Evolutionary conservation across 2,113 vertebrate species (phyloP), one percentile per base, ranked within the genome.

Genomic region (Laticauda laticaudata): DNA sequence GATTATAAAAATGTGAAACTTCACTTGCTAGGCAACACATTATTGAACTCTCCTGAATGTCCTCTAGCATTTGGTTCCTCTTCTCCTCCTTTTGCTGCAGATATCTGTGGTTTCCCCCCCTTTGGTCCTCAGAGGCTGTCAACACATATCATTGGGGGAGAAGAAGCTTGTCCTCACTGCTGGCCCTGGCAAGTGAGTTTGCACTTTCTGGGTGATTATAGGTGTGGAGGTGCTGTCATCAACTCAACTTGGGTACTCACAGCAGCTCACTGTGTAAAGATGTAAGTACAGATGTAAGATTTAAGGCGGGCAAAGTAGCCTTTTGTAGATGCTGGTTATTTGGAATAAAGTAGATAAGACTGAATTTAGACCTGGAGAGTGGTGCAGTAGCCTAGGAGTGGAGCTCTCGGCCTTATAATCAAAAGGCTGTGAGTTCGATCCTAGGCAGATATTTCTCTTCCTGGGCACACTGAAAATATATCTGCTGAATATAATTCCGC

Each of bases 121-220:
- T 56, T 91, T 86, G 24, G 10, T 81, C 10, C 92, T 0, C 56
- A 88, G 86, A 90, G 93, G 18, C 12, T 91, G 3, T 53, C 94
- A 24, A 23, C 53, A 55, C 0, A 0, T 0, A 0, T 93, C 26
- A 57, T 29, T 2, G 61, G 69, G 14, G 26, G 51, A 75, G 94
- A 95, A 92, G 90, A 95, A 61, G n/a, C 29, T 10, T 94, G 87
- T 87, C 93, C 93, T 90, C 89, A 18, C 86, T 94, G 94, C 43
- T 96, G 94, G 81, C 90, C 93, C 0, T 94, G 90, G 88, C 89
- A 94, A 0, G 23, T 56, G 5, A 20, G n/a, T 14, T 56, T 95
- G 88, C 59, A 81, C 57, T 91, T 96, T 7, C 88, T 94, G 39
- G 90, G 92, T 45, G 75, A 39, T 6, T 39, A 87, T 18, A 90